These are phyloP conservation scores for Palythoa grandiflora DNA, from an alignment of 92 coral and sea anemone genomes.

Conservation along the genomic window DNA sequence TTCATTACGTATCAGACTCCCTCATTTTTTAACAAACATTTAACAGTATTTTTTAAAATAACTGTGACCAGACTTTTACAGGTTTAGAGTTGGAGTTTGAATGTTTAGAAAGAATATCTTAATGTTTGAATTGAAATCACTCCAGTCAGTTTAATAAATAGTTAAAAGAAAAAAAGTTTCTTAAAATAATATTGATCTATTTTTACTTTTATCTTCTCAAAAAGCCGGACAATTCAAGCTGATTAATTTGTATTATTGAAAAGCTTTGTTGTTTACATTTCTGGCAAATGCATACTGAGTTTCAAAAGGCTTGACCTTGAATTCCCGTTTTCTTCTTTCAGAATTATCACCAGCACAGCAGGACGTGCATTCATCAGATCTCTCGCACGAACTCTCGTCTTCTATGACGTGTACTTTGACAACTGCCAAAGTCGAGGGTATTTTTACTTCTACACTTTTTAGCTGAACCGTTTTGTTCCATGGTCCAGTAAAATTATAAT, in stretches of 20 bases:
- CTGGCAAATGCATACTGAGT: constrained; percentile 12
- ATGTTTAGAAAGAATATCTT: neutral
- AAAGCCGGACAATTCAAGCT: constrained; percentile 25
- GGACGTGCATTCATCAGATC: neutral
- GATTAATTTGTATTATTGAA: constrained; percentile 32
- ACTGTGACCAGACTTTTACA: neutral
- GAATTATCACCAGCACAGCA: constrained; percentile 1
- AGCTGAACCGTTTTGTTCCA: neutral
- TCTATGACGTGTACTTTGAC: neutral
- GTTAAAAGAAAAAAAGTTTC: neutral
- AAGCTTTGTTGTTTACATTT: constrained; percentile 26
- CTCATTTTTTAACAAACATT: neutral
- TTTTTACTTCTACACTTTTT: neutral
- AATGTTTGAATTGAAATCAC: neutral
- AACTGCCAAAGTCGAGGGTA: neutral
- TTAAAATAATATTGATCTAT: constrained; percentile 20
- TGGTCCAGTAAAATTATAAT: no score
- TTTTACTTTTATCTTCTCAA: constrained; percentile 1
- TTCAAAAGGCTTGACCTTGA: constrained; percentile 20
- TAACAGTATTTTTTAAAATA: neutral
- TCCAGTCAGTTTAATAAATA: neutral
- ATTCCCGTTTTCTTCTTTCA: neutral
- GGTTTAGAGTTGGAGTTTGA: neutral
- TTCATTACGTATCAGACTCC: no score
- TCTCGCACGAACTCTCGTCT: neutral